Conservation (phyloP, 2,888 invertebrate genomes). For the Acanthosepion lycidas region DNA sequence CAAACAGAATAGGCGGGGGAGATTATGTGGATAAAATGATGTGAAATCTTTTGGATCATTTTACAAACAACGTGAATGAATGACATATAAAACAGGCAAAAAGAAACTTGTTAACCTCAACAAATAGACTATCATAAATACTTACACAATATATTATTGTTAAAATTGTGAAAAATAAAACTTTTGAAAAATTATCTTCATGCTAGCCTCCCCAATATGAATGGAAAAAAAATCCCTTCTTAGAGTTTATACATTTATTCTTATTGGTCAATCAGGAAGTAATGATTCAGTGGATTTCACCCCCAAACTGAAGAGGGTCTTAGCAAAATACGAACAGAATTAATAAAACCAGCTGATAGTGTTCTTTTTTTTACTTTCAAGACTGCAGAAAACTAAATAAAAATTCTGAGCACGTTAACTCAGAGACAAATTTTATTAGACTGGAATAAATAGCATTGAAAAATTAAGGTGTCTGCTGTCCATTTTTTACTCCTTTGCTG, state of each 20-base stretch:
- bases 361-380: neutral
- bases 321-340: neutral
- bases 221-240: too few relatives aligned
- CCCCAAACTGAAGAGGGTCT: neutral
- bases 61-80: too few relatives aligned
- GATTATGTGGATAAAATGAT: too few relatives aligned
- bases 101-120: too few relatives aligned
- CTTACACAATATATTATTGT: too few relatives aligned
- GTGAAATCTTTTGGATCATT: too few relatives aligned
- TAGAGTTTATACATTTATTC: neutral
- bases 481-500: neutral
- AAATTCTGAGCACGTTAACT: slow-evolving; percentile 22
- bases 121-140: too few relatives aligned
- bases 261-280: neutral
- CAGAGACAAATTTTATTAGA: neutral
- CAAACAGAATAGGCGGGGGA: too few relatives aligned
- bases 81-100: too few relatives aligned
- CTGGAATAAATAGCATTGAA: neutral
- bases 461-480: neutral
- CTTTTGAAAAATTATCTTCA: too few relatives aligned
- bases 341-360: neutral
- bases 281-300: neutral
- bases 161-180: too few relatives aligned
- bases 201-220: too few relatives aligned
- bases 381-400: neutral